Evolutionary conservation across 2,113 vertebrate genomes (phyloP), one percentile per base, ranked within the genome.

Genomic region (Motacilla tschutschensis): DNA sequence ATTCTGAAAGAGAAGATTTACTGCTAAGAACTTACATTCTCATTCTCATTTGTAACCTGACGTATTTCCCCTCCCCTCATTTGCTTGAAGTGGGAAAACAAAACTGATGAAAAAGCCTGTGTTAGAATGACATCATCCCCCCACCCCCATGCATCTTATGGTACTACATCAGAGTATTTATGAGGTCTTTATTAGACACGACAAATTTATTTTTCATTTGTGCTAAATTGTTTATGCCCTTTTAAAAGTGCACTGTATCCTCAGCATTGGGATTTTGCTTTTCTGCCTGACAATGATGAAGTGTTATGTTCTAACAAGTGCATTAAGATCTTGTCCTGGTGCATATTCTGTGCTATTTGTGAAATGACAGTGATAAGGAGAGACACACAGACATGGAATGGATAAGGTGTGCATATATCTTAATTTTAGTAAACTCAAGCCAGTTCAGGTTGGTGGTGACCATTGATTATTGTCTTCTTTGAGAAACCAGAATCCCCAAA

Each of bases 151-250:
- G 17, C 33, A 83, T 53, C 62, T 93, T 81, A 43, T 58, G 94
- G 38, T 58, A 90, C 94, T 95, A 91, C 64, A 75, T 69, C 84
- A 48, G 53, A 86, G 74, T 83, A 60, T 95, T 95, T 88, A 87
- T 87, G 87, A 90, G 88, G 55, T 80, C 91, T 95, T 94, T 92
- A 91, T 91, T 91, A 95, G 89, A 78, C 62, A 94, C 50, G 79
- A 28, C 9, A 77, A 83, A 92, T 88, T 85, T 93, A 85, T 90
- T 95, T 95, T 87, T 95, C 88, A 90, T 90, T 95, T 83, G 69
- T 88, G 87, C 83, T 95, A 77, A 91, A 92, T 94, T 63, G 41
- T 90, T 93, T 83, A 79, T 89, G 90, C 55, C 78, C 65, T 90
- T 95, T 93, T 86, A 77, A 91, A 70, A 81, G 58, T 88, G 79